Percentiles rank a stretch among this genome's conserved stretches.
Conservation (phyloP, 2,113 vertebrate species). For the Anser brachyrhynchus region DNA sequence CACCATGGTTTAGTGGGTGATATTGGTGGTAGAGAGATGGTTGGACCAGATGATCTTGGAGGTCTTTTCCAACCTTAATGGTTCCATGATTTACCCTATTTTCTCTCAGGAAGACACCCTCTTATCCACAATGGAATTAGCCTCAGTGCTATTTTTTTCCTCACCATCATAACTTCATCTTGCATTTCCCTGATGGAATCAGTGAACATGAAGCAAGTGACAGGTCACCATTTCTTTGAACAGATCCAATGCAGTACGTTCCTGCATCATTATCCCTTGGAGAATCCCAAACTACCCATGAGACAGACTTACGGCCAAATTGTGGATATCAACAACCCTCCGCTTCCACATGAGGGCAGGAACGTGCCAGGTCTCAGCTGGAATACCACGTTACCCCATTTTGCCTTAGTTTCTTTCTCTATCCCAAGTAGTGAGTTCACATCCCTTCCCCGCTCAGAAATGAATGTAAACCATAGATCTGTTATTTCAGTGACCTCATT, state of each 20-base stretch:
- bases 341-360: background rate
- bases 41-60: too few species aligned
- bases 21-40: too few species aligned
- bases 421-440: rapidly evolving
- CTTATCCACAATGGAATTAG: background rate
- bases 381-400: background rate
- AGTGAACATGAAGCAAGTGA: background rate
- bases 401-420: background rate
- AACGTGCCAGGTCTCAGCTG: background rate
- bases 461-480: background rate
- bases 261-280: background rate
- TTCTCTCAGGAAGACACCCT: background rate
- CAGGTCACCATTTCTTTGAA: background rate
- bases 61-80: too few species aligned
- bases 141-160: rapidly evolving
- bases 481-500: background rate
- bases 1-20: too few species aligned
- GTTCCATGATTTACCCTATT: background rate
- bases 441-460: background rate
- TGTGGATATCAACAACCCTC: background rate
- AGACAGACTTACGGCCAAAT: background rate
- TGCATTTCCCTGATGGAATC: background rate
- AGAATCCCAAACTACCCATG: background rate
- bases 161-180: background rate
- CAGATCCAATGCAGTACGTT: background rate